Base-by-base conservation (phyloP, 2,888 invertebrate genomes). In the Hypercompe scribonia region DNA sequence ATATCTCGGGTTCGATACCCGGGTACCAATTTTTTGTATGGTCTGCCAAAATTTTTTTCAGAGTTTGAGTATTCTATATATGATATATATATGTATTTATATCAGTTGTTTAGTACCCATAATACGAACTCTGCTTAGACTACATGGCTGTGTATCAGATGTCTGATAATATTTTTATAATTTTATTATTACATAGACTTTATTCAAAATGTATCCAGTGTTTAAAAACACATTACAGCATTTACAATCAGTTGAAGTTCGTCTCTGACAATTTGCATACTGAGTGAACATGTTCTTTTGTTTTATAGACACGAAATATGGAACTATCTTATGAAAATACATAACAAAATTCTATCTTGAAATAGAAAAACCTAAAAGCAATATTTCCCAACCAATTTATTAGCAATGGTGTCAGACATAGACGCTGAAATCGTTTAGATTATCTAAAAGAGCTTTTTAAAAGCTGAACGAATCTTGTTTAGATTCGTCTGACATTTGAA, bases 281-380 rank as follows among this genome's bases (percentile, higher is more conserved):
- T 66, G 58, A 66, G 71, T 69, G 66, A 31, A 63, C 18, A 50
- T 72, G 72, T 74, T 70, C 67, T 34, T 61, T 68, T 36, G 67
- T 73, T 70, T 68, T 33, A 68, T 36, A 28, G 64, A 21, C 61
- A 46, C 24, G 31, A 58, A 46, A 70, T 39, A 68, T 64, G 67
- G 64, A 46, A 42, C 54, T 33, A 46, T 67, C 63, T 70, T 74
- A 70, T 69, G 11, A 58, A 58, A 58, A 58, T 13, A 28, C 28
- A 28, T 4, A 28, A 10, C 31, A 21, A 28, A 66, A 46, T 39
- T 39, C 39, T 39, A 39, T 65, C 39, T 18, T n/a, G 54, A 58
- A 66, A 66, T 31, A 66, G 31, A 66, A 66, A 46, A 31, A 46
- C 31, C 11, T 31, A 21, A 11, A 46, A 31, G 11, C 66, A 31